phyloP scores from a whole-genome alignment of 2,888 invertebrate genomes.

The Junonia oenone region DNA sequence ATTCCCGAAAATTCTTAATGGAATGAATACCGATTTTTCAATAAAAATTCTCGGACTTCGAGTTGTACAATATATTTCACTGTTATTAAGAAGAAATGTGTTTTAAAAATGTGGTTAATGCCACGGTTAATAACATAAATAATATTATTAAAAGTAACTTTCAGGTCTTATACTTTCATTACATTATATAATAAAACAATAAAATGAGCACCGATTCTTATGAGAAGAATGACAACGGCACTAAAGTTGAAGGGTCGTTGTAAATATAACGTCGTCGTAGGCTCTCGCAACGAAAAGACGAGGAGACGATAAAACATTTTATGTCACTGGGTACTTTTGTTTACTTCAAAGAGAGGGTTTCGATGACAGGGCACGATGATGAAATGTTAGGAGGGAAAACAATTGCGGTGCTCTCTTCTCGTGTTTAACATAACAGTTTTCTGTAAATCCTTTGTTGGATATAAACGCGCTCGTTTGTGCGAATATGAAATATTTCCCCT shows the following conservation, averaged over 20 bases:
- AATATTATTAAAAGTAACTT: no score
- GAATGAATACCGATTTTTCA: no score
- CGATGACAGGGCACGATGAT: conserved; percentile 35
- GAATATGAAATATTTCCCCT: conserved; percentile 24
- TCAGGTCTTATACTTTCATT: background rate
- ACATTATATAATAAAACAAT: background rate
- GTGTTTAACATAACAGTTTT: conserved; percentile 44
- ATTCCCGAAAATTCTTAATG: no score
- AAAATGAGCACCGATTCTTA: conserved; percentile 6
- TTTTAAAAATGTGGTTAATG: no score
- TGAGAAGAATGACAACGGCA: conserved; percentile 6
- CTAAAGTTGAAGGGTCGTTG: conserved; percentile 8
- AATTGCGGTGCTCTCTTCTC: conserved; percentile 40
- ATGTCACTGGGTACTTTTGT: conserved; percentile 55
- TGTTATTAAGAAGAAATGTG: no score
- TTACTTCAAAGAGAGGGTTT: conserved; percentile 54
- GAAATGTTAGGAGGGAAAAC: conserved; percentile 42
- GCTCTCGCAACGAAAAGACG: conserved; percentile 22
- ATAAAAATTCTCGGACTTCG: no score
- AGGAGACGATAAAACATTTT: conserved; percentile 62
- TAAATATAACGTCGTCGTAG: conserved; percentile 2
- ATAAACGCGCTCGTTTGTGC: conserved; percentile 22
- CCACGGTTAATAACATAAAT: no score
- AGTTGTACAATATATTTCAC: no score
- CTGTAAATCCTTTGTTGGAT: conserved; percentile 39